Conservation (phyloP, 2,113 vertebrate species). For the Myotis davidii region DNA sequence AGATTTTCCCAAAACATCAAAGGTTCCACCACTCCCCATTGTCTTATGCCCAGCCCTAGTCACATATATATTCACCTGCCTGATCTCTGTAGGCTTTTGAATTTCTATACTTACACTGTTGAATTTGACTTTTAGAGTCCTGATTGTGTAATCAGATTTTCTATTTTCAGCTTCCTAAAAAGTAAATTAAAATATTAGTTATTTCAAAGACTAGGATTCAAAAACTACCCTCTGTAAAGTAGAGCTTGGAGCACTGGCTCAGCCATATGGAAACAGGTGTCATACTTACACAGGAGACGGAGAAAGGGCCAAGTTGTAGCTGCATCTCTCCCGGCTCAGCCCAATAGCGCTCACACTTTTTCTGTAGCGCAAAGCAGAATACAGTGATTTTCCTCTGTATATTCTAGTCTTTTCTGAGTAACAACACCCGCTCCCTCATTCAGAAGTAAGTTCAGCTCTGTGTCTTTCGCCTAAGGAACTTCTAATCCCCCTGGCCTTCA, state of each 20-base stretch:
- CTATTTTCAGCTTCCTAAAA: conserved; percentile 90
- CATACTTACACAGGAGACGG: conserved; percentile 92
- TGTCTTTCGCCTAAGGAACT: not conserved
- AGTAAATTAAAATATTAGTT: conserved; percentile 48
- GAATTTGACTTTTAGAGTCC: conserved; percentile 90
- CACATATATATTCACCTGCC: not conserved
- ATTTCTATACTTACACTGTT: conserved; percentile 86
- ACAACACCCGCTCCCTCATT: not conserved
- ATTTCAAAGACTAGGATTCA: not conserved
- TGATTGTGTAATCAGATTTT: conserved; percentile 91
- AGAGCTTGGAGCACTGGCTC: not conserved
- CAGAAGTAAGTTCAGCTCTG: conserved; percentile 25
- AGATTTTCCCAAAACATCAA: not conserved
- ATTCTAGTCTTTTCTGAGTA: not conserved
- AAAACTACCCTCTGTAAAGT: not conserved
- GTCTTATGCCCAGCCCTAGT: not conserved
- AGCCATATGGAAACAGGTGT: not conserved
- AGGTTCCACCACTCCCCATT: not conserved
- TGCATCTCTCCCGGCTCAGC: conserved; percentile 80
- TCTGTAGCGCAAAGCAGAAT: conserved; percentile 85
- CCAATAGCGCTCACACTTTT: conserved; percentile 98
- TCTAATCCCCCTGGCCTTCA: not conserved
- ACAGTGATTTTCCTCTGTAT: conserved; percentile 56
- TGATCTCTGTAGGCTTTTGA: not conserved
- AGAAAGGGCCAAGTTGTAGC: conserved; percentile 89